Evolutionary conservation across 2,797 vertebrate species (phyloP).

Genomic region (Cyclopterus lumpus): DNA sequence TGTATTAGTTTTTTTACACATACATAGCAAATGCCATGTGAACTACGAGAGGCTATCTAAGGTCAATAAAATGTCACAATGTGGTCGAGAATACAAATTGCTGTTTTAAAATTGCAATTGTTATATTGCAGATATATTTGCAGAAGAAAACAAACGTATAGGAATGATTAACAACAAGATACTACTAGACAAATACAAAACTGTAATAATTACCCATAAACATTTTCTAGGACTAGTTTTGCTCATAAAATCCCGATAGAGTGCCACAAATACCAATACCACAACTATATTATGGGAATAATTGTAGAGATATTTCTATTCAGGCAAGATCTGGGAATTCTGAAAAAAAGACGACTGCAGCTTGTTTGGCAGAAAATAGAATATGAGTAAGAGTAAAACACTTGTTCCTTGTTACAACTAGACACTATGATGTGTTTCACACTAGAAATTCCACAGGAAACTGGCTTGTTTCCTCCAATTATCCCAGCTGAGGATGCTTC

Average conservation of each 20-base stretch:
- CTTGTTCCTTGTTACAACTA: conserved; percentile 8
- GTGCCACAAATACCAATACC: not conserved
- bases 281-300: not conserved
- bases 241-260: not conserved
- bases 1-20: not conserved
- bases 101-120: not conserved
- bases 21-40: not conserved
- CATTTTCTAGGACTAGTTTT: not conserved
- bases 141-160: not conserved
- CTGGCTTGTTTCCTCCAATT: conserved; percentile 11
- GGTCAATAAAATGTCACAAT: conserved; percentile 58
- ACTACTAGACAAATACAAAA: not conserved
- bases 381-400: not conserved
- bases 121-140: not conserved
- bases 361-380: not conserved
- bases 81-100: not conserved
- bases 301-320: not conserved
- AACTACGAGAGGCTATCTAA: conserved; percentile 14
- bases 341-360: not conserved
- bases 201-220: not conserved
- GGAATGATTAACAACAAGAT: not conserved
- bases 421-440: not conserved
- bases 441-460: conserved; percentile 21
- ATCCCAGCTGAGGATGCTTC: not conserved
- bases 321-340: not conserved